Evolutionary conservation across 2,888 invertebrate species (phyloP).

Genomic region (Parochlus steinenii): DNA sequence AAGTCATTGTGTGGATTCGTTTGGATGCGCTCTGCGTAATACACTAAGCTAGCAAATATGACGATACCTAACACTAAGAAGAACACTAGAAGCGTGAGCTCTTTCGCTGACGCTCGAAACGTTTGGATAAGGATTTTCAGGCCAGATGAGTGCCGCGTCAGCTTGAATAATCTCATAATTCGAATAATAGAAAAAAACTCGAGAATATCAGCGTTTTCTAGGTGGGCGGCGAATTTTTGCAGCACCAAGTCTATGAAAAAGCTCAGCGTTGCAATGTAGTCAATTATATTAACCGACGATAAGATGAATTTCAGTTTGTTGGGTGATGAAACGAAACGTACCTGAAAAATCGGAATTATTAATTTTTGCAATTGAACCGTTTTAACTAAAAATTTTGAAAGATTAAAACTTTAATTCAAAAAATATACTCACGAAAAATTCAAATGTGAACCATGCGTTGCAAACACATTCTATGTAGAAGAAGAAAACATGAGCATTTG

Average conservation of each 20-base stretch:
- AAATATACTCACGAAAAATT: conserved; percentile 48
- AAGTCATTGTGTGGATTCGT: conserved; percentile 93
- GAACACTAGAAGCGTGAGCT: conserved; percentile 89
- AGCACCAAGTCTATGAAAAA: conserved; percentile 91
- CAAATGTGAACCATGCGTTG: conserved; percentile 98
- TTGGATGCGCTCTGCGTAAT: conserved; percentile 93
- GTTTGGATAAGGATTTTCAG: conserved; percentile 96
- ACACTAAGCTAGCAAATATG: conserved; percentile 94
- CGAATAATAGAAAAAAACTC: conserved; percentile 97
- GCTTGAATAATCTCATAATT: conserved; percentile 92
- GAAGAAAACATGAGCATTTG: conserved; percentile 93
- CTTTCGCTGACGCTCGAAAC: conserved; percentile 93
- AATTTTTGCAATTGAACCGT: not conserved
- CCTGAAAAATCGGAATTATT: conserved; percentile 21
- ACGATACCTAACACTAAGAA: conserved; percentile 96
- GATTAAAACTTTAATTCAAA: conserved; percentile 15
- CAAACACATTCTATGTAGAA: conserved; percentile 98
- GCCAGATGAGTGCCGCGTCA: conserved; percentile 93
- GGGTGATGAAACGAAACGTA: conserved; percentile 83
- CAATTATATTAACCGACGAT: conserved; percentile 96
- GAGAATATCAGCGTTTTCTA: conserved; percentile 88
- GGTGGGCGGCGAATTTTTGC: conserved; percentile 75
- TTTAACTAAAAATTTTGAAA: not conserved
- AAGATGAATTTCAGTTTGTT: conserved; percentile 89
- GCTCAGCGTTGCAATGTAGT: conserved; percentile 95